phyloP scores from a whole-genome alignment of 2,113 vertebrate genomes.

The Vidua macroura region DNA sequence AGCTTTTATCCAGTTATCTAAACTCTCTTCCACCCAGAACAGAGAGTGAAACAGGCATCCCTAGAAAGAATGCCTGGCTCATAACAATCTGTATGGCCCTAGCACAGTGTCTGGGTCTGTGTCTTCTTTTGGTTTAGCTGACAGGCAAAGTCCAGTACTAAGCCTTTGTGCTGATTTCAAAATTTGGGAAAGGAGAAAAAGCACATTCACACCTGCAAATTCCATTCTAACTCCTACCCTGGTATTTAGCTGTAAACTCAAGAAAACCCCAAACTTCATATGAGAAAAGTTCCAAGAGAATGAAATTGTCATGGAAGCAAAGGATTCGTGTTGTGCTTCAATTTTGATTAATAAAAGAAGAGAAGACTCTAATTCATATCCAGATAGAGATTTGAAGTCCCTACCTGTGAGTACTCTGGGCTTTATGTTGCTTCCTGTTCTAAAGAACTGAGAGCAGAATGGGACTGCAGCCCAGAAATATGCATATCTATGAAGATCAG shows the following conservation, averaged over 20 bases:
- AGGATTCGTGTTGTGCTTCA: neutral
- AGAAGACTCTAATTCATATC: neutral
- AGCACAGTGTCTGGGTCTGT: neutral
- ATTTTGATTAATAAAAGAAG: neutral
- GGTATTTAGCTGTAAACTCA: neutral
- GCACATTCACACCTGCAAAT: rapidly evolving
- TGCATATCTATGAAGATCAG: neutral
- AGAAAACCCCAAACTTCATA: neutral
- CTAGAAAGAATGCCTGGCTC: neutral
- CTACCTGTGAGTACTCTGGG: neutral
- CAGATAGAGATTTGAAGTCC: neutral
- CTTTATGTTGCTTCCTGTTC: neutral
- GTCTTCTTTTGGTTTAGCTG: neutral
- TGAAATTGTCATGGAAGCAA: neutral
- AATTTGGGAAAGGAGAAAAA: neutral
- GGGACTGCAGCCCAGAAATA: neutral
- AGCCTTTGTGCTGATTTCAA: neutral
- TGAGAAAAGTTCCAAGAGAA: neutral
- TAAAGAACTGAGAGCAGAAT: neutral
- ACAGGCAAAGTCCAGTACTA: neutral
- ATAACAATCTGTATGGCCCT: neutral
- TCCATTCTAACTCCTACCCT: neutral
- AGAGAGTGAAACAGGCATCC: neutral
- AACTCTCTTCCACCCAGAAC: neutral
- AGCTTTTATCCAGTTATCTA: neutral